Evolutionary conservation across 35 echinoderm and acorn worm species (phyloP), one percentile per base, ranked within the genome.

Genomic region (Stichopus chloronotus): DNA sequence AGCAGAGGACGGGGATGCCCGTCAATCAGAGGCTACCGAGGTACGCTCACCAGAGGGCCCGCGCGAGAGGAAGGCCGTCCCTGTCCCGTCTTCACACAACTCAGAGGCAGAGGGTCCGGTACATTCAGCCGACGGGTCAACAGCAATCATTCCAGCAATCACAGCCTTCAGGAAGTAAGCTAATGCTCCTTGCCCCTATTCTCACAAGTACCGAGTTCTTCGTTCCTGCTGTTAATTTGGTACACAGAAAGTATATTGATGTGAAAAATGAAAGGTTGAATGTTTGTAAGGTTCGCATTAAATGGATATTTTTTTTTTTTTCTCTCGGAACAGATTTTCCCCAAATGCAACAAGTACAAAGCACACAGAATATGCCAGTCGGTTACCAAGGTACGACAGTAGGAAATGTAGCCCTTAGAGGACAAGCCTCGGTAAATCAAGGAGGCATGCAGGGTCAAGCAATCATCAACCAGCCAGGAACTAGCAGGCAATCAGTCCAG

Each of bases 261-360:
- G 30, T 43, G 30, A 43, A 43, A 43, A 43, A 43, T 43, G 30
- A 43, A 43, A 43, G 30, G 30, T 43, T 43, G 30, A 43, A 43
- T 43, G 30, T 43, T 43, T 0, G 30, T 43, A 43, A 43, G 30
- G 30, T 43, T 43, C 30, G 7, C 3, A 65, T 19, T 65, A 9
- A 14, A 19, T 65, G 5, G 19, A 14, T 65, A 0, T 5, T 19
- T 19, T 65, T 65, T 65, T 0, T 74, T 2, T 4, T 20, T 74
- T 74, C 30, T 74, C 13, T 74, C 17, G n/a, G 19, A 43, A 43
- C 69, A 74, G 69, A 74, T 21, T 85, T 58, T 58, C 55, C 82
- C 57, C 82, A 85, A 85, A 85, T 85, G 82, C 82, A 85, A 58
- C 56, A 85, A 58, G 82, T 85, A 9, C 82, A 85, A 85, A 85